A percentile compares a stretch with the other conserved stretches of the same genome.
phyloP scores from a whole-genome alignment of 1,140 invertebrate species.

The Portunus trituberculatus region DNA sequence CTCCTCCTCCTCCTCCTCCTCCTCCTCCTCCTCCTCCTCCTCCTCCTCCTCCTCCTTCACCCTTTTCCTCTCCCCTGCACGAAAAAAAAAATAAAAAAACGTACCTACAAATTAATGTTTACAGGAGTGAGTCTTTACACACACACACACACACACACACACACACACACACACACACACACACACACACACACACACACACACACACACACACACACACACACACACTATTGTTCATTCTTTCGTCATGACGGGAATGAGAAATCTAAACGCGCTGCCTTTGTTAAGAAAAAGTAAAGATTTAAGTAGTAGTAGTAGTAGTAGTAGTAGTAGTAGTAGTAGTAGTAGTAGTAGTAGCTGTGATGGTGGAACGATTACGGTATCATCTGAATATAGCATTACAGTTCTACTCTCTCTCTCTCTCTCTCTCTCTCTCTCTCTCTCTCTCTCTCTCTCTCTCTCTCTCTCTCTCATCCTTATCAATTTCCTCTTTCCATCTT shows the following conservation, averaged over 20 bases:
- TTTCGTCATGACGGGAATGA: no score
- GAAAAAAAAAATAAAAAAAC: neutral
- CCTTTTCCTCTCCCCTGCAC: neutral
- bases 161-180: neutral
- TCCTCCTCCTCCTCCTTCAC: neutral
- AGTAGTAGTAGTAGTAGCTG: no score
- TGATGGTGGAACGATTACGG: no score
- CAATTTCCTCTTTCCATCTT: neutral
- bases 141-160: neutral
- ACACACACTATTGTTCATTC: no score
- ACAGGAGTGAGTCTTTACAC: neutral
- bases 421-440: neutral
- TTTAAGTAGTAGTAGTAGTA: no score
- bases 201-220: neutral
- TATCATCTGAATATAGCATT: no score
- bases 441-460: neutral
- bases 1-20: conserved; percentile 2
- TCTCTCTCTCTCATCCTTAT: neutral
- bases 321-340: no score
- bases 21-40: neutral
- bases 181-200: conserved; percentile 15
- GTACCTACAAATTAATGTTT: conserved; percentile 3
- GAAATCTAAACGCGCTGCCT: no score
- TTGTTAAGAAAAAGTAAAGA: no score
- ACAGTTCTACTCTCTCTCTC: no score